phyloP scores from a whole-genome alignment of 2,797 vertebrate species.

The Gallinago solitaria region DNA sequence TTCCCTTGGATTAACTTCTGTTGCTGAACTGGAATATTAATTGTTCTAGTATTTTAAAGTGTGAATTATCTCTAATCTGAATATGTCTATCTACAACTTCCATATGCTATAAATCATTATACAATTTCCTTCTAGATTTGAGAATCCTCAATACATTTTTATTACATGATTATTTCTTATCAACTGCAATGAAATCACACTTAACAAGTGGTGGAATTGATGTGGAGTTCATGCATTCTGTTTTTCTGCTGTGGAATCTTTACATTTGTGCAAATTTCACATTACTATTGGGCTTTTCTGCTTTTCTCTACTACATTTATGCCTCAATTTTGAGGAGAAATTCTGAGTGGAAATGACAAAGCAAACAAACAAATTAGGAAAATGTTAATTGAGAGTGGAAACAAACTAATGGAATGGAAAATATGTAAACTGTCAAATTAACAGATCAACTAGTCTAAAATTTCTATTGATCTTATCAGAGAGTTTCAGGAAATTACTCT shows the following conservation, averaged over 20 bases:
- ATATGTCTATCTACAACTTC: not conserved
- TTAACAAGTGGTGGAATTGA: accelerated
- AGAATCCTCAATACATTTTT: not conserved
- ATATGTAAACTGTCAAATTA: not conserved
- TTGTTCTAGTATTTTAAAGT: not conserved
- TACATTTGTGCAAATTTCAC: not conserved
- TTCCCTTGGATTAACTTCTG: not conserved
- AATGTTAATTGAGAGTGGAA: not conserved
- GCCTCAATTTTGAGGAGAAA: not conserved
- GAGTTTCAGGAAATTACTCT: not conserved
- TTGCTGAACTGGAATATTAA: not conserved
- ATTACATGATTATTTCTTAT: not conserved
- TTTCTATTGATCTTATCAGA: not conserved
- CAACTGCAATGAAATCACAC: not conserved
- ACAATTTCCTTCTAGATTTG: not conserved
- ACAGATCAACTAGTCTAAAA: not conserved
- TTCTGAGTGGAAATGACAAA: not conserved
- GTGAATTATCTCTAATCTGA: not conserved
- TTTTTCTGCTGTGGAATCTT: accelerated
- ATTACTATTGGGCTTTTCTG: not conserved
- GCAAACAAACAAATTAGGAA: not conserved
- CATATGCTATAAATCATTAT: not conserved
- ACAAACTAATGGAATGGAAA: not conserved
- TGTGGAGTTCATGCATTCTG: not conserved
- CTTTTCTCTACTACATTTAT: not conserved